Conservation (phyloP, 2,113 vertebrate species). For the Melanostigma gelatinosum region DNA sequence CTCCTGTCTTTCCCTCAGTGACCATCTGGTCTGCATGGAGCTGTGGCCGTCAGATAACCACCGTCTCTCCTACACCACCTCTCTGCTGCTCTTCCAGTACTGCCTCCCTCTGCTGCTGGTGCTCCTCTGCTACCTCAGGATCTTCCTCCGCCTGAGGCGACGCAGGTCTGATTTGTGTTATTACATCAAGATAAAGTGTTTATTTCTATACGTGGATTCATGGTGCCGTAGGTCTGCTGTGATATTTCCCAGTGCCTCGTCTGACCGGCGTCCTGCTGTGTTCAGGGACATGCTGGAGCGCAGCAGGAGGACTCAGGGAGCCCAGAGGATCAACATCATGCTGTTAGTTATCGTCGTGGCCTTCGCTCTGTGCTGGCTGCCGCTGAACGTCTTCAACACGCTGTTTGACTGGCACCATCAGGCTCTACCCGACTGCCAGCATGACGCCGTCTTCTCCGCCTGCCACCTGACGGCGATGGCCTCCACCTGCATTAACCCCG, state of each 20-base stretch:
- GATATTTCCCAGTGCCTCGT: conserved; percentile 30
- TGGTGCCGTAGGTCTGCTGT: conserved; percentile 12
- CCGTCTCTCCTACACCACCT: conserved; percentile 83
- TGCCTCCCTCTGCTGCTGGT: conserved; percentile 82
- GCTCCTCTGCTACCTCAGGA: conserved; percentile 82
- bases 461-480: conserved; percentile 84
- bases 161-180: conserved; percentile 61
- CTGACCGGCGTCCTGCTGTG: conserved; percentile 43
- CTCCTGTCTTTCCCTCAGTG: conserved; percentile 27
- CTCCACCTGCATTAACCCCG: conserved; percentile 84
- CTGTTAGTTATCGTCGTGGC: conserved; percentile 80
- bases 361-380: conserved; percentile 84
- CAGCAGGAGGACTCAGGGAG: conserved; percentile 70
- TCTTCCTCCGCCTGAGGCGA: conserved; percentile 81
- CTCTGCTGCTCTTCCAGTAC: conserved; percentile 84
- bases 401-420: conserved; percentile 85
- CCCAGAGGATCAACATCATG: conserved; percentile 81
- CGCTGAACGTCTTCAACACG: conserved; percentile 84
- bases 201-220: conserved; percentile 8
- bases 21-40: conserved; percentile 83
- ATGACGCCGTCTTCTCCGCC: conserved; percentile 83
- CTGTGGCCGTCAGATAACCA: conserved; percentile 80
- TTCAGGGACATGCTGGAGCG: conserved; percentile 79
- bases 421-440: conserved; percentile 80
- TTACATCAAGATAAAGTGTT: not conserved